Evolutionary conservation across 23 tunicate species (phyloP).

Genomic region (Aplidium turbinatum): DNA sequence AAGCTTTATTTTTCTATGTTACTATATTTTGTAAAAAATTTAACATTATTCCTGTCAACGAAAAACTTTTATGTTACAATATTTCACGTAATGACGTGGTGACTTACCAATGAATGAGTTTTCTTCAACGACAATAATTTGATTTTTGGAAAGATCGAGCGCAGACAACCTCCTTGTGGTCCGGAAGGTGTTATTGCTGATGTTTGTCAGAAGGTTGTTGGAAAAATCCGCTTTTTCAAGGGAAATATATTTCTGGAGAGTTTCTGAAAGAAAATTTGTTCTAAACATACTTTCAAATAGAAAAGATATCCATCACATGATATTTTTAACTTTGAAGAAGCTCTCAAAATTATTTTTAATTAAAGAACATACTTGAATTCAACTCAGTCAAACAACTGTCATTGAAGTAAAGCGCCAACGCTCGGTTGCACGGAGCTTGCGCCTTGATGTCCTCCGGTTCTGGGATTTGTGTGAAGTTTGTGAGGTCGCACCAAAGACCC

Average conservation of each 20-base stretch:
- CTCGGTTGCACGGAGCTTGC: conserved; percentile 25
- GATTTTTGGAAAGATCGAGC: conserved; percentile 20
- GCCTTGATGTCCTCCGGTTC: conserved; percentile 20
- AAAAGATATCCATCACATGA: not conserved
- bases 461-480: conserved; percentile 27
- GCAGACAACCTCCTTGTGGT: not conserved
- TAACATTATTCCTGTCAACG: too few relatives aligned
- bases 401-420: conserved; percentile 22
- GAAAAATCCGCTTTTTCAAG: conserved; percentile 1
- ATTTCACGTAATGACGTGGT: too few relatives aligned
- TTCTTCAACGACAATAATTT: not conserved
- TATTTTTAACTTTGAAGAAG: not conserved
- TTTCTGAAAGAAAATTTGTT: conserved; percentile 11
- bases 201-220: conserved; percentile 15
- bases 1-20: too few relatives aligned
- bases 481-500: conserved; percentile 47
- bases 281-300: too few relatives aligned
- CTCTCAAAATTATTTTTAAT: not conserved
- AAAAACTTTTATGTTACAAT: too few relatives aligned
- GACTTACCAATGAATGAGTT: conserved; percentile 18
- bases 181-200: not conserved
- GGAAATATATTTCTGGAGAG: conserved; percentile 1
- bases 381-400: conserved; percentile 34
- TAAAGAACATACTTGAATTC: conserved; percentile 1
- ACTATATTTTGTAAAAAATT: too few relatives aligned